These are phyloP conservation scores for Cygnus olor DNA, from an alignment of 2,797 vertebrate species.

Conservation along the genomic window DNA sequence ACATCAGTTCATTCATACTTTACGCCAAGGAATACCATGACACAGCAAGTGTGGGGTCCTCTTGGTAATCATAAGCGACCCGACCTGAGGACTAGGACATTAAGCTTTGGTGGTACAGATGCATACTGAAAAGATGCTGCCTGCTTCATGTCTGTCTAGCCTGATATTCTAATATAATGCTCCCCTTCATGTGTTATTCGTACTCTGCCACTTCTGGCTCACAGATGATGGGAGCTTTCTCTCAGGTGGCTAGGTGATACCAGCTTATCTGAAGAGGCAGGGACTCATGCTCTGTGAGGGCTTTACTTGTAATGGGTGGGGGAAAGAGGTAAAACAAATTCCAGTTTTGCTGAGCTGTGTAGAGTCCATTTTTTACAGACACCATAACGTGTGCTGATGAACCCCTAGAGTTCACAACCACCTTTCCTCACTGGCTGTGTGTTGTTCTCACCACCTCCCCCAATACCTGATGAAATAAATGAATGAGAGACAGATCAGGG, in stretches of 20 bases:
- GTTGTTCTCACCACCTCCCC: background rate
- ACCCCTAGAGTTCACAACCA: background rate
- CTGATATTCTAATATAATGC: background rate
- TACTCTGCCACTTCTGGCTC: background rate
- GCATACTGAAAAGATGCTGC: background rate
- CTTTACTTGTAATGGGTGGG: background rate
- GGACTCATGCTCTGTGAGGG: background rate
- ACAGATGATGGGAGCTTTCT: background rate
- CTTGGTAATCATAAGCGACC: fast-evolving
- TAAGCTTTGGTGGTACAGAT: background rate
- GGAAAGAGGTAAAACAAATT: background rate
- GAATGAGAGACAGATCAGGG: background rate
- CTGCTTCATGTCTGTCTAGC: background rate
- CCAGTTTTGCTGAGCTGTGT: background rate
- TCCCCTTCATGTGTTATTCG: background rate
- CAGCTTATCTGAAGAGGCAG: background rate
- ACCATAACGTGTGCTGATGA: fast-evolving
- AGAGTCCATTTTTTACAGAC: background rate
- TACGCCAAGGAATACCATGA: background rate
- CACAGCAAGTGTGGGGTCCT: background rate
- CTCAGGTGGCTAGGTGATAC: background rate
- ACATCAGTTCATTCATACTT: background rate
- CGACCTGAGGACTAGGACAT: background rate
- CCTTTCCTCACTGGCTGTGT: background rate
- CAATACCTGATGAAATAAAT: background rate